Evolutionary conservation across 2,113 vertebrate species (phyloP), one percentile per base, ranked within the genome.

Genomic region (Nibea coibor): DNA sequence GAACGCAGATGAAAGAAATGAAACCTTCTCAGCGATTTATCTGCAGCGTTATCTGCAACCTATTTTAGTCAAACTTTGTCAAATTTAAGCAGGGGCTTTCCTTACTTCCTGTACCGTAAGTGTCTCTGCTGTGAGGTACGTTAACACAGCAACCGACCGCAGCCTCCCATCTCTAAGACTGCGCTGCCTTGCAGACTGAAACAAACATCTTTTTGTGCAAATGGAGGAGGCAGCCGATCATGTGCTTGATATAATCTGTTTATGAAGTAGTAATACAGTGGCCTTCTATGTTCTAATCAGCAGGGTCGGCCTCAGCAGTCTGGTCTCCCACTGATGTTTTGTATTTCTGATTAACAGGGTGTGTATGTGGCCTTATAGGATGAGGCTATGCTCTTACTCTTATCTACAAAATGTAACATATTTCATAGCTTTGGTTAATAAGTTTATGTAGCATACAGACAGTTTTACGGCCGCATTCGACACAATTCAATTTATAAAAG

Each of bases 231-330:
- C 51, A 78, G 88, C 7, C 0, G n/a, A 91, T 94, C 93, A 93
- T 94, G 92, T 93, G 92, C 88, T 89, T 45, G 81, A 91, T 90
- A 86, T 87, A 85, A 92, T 92, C 90, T 86, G 79, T 89, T 86
- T 85, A 86, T 89, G 86, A 87, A 89, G 80, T 48, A 26, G 76
- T 50, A 74, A 76, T 80, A 92, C 92, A 93, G 83, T 87, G 82
- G 86, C 61, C 64, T 47, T 88, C 85, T 93, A 14, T 92, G 84
- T 84, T 89, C 85, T 67, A 67, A 76, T 87, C 75, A 86, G 64
- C 85, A 81, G 75, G 35, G 39, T 56, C 39, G 11, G 53, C 58
- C 62, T 73, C 78, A 71, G 22, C 68, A 75, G 80, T 50, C 68
- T 72, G 4, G 10, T n/a, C 64, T 72, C 45, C 51, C 47, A 15